These are phyloP conservation scores for Manis crassicaudata DNA, from an alignment of 2,797 vertebrate genomes.

Conservation along the genomic window DNA sequence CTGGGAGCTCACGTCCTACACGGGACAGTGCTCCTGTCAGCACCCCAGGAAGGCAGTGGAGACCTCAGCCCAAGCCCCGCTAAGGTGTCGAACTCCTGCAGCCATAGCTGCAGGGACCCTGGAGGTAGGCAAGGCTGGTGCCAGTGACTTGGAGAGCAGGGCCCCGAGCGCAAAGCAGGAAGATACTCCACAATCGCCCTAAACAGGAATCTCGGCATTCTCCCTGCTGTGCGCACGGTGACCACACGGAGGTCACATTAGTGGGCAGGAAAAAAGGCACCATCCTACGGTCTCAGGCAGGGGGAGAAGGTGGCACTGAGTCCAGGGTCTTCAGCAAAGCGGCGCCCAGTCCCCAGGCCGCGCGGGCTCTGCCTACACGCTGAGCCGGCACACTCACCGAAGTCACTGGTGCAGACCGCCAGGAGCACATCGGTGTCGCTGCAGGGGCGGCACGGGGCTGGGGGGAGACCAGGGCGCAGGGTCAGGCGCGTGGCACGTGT, in stretches of 20 bases:
- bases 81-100: not conserved
- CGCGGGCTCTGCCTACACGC: no score
- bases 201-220: no score
- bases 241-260: no score
- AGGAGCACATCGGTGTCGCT: constrained; percentile 94
- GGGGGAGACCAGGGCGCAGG: constrained; percentile 64
- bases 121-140: accelerated
- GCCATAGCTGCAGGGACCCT: accelerated
- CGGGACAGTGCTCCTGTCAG: not conserved
- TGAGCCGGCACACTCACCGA: constrained; percentile 89
- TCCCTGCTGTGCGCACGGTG: no score
- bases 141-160: no score
- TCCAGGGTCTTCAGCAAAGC: no score
- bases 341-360: no score
- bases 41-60: accelerated
- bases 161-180: no score
- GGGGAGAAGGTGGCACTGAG: no score
- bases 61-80: not conserved
- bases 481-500: not conserved
- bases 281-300: no score
- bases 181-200: no score
- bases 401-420: constrained; percentile 96
- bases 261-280: no score
- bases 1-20: not conserved
- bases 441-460: constrained; percentile 96